Evolutionary conservation across 2,888 invertebrate species (phyloP), one percentile per base, ranked within the genome.

Genomic region (Magallana nippona): DNA sequence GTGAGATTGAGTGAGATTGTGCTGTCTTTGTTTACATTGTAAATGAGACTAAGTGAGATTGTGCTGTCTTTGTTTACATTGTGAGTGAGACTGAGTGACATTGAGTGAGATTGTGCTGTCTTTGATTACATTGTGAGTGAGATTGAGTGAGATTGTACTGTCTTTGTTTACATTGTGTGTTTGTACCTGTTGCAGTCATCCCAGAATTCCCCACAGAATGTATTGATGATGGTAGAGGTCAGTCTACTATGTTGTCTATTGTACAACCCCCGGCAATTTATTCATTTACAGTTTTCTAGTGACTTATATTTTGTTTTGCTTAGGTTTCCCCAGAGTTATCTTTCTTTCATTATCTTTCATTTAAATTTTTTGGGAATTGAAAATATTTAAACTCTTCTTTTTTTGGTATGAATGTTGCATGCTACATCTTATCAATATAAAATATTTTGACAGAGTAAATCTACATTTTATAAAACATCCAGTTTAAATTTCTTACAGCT

Each of bases 211-310:
- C n/a, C 78, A 15, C 55, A 56, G 56, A 78, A 78, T 78, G 78
- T 78, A n/a, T 78, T 78, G 55, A 78, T 78, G 78, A 55, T 78
- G 56, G 78, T 78, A 2, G 78, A 78, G 78, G 78, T 78, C 78
- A 78, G 78, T 78, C n/a, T 8, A 55, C 15, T 1, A 10, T 78
- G 78, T 78, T 55, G 55, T 78, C 19, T n/a, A 11, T 78, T 44
- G 44, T 15, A 27, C 13, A 27, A n/a, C n/a, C n/a, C 15, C 32
- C 22, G 1, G 22, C 27, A 22, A 32, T 71, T 22, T 17, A 71
- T 71, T 71, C 32, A 27, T 71, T 71, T 71, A 27, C n/a, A 19
- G 8, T n/a, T 60, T 60, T 19, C n/a, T n/a, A 2, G n/a, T 19
- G 19, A 17, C 19, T 60, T 19, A 60, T 71, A 15, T 27, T 32